These are phyloP conservation scores for Parascotia fuliginaria DNA, from an alignment of 2,888 invertebrate species.

Conservation along the genomic window DNA sequence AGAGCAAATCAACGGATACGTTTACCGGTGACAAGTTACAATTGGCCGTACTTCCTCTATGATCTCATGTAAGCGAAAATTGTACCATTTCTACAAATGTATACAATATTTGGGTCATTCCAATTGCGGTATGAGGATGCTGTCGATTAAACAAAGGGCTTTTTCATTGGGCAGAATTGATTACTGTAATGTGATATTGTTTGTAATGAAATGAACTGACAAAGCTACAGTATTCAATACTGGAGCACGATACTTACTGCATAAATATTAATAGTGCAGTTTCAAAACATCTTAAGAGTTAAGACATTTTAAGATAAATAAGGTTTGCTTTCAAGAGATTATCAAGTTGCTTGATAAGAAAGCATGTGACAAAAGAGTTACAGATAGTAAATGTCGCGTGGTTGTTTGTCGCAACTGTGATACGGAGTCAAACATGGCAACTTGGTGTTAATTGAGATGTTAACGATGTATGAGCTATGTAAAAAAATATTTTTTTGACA, in stretches of 20 bases:
- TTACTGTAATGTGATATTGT: conserved; percentile 30
- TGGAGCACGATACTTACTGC: neutral
- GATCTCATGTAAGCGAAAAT: conserved; percentile 60
- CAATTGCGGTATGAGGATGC: conserved; percentile 47
- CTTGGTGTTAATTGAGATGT: too few species aligned
- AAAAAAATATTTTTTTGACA: too few species aligned
- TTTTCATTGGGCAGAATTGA: conserved; percentile 27
- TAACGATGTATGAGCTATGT: too few species aligned
- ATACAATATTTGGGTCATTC: conserved; percentile 56
- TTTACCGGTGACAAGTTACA: conserved; percentile 45
- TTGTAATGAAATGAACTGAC: neutral
- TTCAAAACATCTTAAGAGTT: too few species aligned
- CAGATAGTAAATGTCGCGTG: too few species aligned
- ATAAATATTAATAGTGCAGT: too few species aligned
- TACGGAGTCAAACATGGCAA: too few species aligned
- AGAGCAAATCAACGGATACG: conserved; percentile 42
- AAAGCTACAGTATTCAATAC: neutral
- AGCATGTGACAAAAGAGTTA: too few species aligned
- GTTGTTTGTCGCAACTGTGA: too few species aligned
- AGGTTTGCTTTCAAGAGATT: too few species aligned
- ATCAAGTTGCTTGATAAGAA: too few species aligned
- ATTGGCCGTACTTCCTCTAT: conserved; percentile 64
- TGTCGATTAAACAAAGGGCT: conserved; percentile 38
- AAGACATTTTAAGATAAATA: too few species aligned
- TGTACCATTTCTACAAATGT: conserved; percentile 54